These are phyloP conservation scores for Meteorus sp. DNA, from an alignment of 1,140 invertebrate species.

Conservation along the genomic window DNA sequence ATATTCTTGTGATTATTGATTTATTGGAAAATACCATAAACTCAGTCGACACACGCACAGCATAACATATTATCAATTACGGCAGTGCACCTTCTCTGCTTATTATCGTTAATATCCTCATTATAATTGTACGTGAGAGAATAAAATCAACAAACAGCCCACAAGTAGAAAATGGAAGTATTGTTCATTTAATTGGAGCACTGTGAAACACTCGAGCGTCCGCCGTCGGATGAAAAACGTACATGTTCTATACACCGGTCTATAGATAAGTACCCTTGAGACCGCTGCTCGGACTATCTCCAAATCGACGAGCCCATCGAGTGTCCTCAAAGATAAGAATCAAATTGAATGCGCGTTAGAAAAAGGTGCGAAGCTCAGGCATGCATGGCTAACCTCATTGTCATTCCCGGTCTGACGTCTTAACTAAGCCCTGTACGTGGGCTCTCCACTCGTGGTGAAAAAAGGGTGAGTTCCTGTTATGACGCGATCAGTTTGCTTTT, in stretches of 20 bases:
- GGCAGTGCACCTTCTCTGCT: no score
- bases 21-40: no score
- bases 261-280: constrained; percentile 46
- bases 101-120: no score
- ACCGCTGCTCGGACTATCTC: constrained; percentile 46
- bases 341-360: constrained; percentile 44
- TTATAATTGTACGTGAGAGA: no score
- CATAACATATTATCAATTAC: no score
- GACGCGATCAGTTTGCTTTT: constrained; percentile 10
- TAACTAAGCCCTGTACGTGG: constrained; percentile 55
- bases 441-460: constrained; percentile 10
- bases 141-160: no score
- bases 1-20: no score
- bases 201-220: no score
- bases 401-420: constrained; percentile 53
- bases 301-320: constrained; percentile 55
- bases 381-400: constrained; percentile 59
- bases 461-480: constrained; percentile 3
- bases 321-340: constrained; percentile 58
- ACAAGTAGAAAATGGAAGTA: no score
- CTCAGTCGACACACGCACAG: no score
- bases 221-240: constrained; percentile 37
- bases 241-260: no score
- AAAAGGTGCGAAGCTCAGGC: constrained; percentile 55
- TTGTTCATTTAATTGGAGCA: no score